These are phyloP conservation scores for Hedychridium roseum DNA, from an alignment of 2,888 invertebrate genomes.

Conservation along the genomic window DNA sequence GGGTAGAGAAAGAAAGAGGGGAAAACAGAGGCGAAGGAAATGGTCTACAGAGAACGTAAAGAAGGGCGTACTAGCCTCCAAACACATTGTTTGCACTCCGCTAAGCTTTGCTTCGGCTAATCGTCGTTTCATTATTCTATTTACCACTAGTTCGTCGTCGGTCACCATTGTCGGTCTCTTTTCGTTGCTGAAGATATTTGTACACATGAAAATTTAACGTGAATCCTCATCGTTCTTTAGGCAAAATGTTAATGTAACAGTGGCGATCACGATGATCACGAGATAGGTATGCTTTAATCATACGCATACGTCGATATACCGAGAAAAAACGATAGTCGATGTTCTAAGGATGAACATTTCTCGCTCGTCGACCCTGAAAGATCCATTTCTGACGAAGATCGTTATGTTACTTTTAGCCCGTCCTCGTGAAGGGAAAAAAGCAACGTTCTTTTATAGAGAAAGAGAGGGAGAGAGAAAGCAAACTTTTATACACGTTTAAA, in stretches of 20 bases:
- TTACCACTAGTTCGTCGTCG: slow-evolving; percentile 47
- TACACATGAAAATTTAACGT: slow-evolving; percentile 19
- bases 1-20: slow-evolving; percentile 27
- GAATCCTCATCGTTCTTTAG: slow-evolving; percentile 27
- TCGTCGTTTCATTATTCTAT: slow-evolving; percentile 50
- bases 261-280: slow-evolving; percentile 36
- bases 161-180: slow-evolving; percentile 39
- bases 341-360: slow-evolving; percentile 21
- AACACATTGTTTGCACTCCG: slow-evolving; percentile 89
- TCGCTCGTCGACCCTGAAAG: slow-evolving; percentile 9
- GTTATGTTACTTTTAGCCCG: slow-evolving; percentile 44
- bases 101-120: slow-evolving; percentile 59
- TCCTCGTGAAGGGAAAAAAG: slow-evolving; percentile 48
- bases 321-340: slow-evolving; percentile 28
- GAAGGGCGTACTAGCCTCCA: slow-evolving; percentile 76
- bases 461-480: slow-evolving; percentile 4
- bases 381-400: too few species aligned
- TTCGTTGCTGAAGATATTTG: slow-evolving; percentile 31
- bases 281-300: slow-evolving; percentile 51
- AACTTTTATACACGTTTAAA: slow-evolving; percentile 53
- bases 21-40: slow-evolving; percentile 31
- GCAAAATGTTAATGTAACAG: slow-evolving; percentile 33
- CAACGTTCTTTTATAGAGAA: slow-evolving; percentile 40
- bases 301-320: slow-evolving; percentile 46
- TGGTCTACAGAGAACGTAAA: slow-evolving; percentile 36